These are phyloP conservation scores for Chroicocephalus ridibundus DNA, from an alignment of 2,113 vertebrate genomes.

Conservation along the genomic window DNA sequence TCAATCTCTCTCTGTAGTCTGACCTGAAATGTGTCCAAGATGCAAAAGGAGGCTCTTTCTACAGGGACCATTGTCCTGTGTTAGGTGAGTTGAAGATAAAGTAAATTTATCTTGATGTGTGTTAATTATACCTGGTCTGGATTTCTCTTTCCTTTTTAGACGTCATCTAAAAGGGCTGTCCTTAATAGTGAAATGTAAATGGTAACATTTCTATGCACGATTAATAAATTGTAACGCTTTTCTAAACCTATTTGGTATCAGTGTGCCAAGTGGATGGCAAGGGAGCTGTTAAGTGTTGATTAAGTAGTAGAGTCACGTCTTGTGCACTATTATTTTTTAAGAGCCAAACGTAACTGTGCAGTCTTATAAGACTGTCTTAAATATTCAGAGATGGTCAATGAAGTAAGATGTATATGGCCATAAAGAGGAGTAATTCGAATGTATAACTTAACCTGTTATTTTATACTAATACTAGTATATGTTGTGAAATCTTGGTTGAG, in stretches of 20 bases:
- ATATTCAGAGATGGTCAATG: background rate
- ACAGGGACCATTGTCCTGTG: conserved; percentile 98
- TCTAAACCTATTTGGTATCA: background rate
- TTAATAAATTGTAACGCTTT: background rate
- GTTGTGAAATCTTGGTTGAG: background rate
- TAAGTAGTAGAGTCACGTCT: background rate
- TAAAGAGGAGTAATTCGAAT: background rate
- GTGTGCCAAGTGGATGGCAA: background rate
- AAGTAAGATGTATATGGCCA: background rate
- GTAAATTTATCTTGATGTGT: background rate
- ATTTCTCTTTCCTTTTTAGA: background rate
- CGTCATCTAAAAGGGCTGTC: background rate
- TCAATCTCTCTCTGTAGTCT: conserved; percentile 78
- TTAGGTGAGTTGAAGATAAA: conserved; percentile 83
- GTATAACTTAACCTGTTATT: background rate
- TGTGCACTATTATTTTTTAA: background rate
- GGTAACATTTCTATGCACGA: background rate
- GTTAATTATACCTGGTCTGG: background rate
- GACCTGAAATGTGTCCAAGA: conserved; percentile 99
- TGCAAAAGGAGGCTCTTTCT: conserved; percentile 99
- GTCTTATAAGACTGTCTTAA: background rate
- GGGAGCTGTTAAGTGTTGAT: background rate
- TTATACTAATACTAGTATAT: background rate
- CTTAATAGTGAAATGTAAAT: background rate
- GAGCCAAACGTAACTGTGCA: background rate